phyloP scores from a whole-genome alignment of 1,140 invertebrate species.

The Sinonovacula constricta region DNA sequence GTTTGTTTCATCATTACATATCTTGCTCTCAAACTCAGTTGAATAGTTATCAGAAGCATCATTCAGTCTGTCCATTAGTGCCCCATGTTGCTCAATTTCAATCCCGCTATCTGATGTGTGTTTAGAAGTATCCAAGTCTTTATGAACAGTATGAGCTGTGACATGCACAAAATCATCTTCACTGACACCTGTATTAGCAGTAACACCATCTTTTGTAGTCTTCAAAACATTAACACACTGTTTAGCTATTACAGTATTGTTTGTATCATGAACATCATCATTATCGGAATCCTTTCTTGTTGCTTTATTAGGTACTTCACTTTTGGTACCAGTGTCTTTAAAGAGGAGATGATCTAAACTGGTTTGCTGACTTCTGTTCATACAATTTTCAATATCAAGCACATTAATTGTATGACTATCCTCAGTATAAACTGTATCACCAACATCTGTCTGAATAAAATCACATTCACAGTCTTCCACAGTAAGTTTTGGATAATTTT shows the following conservation, averaged over 20 bases:
- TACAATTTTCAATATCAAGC: conserved; percentile 18
- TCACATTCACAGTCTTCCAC: conserved; percentile 44
- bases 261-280: no score
- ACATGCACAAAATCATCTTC: no score
- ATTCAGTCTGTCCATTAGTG: neutral
- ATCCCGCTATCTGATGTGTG: conserved; percentile 57
- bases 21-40: neutral
- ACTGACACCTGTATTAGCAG: no score
- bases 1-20: no score
- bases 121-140: no score
- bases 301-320: no score
- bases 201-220: no score
- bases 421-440: conserved; percentile 41
- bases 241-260: no score
- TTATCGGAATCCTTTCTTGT: no score
- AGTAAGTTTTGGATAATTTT: conserved; percentile 37
- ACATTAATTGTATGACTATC: conserved; percentile 32
- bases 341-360: conserved; percentile 30
- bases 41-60: neutral
- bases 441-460: conserved; percentile 38
- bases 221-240: no score
- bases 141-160: no score
- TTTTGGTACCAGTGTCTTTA: conserved; percentile 24
- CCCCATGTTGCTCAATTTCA: conserved; percentile 36
- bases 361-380: conserved; percentile 37